Conservation (phyloP, 2,113 vertebrate genomes). For the Pampusana beccarii region DNA sequence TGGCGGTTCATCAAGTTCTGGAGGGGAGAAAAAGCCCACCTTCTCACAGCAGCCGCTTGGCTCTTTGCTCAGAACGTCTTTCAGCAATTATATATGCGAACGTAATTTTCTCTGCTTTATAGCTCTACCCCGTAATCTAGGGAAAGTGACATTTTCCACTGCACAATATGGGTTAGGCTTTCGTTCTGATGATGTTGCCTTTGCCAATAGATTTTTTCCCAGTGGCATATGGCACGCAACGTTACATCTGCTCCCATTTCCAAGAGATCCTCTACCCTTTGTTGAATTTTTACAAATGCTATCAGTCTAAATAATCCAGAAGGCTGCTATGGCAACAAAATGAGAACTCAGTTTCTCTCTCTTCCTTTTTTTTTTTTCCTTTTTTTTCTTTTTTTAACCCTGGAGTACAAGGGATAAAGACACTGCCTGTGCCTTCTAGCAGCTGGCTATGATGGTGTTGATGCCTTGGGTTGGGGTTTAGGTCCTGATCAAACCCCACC, state of each 20-base stretch:
- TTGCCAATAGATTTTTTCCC: slow-evolving; percentile 47
- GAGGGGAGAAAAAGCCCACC: background rate
- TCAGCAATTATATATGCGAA: background rate
- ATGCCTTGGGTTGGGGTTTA: background rate
- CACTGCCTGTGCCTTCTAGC: background rate
- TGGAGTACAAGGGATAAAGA: background rate
- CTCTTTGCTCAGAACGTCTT: background rate
- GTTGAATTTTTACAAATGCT: slow-evolving; percentile 64
- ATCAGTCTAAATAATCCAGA: slow-evolving; percentile 61
- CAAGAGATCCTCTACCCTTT: slow-evolving; percentile 50
- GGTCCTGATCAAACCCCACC: background rate
- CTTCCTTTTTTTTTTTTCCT: background rate
- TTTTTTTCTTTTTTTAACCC: background rate
- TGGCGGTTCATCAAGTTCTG: background rate
- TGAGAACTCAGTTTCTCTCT: background rate
- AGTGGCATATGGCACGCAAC: slow-evolving; percentile 39
- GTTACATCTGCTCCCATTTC: slow-evolving; percentile 64
- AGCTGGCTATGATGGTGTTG: background rate
- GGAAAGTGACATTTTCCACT: slow-evolving; percentile 64
- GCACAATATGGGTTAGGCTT: slow-evolving; percentile 34
- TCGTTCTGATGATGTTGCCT: slow-evolving; percentile 19
- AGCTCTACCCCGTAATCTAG: slow-evolving; percentile 54
- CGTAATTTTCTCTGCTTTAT: slow-evolving; percentile 17
- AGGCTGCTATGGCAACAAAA: slow-evolving; percentile 69
- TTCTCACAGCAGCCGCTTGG: background rate